phyloP scores from a whole-genome alignment of 2,113 vertebrate genomes.

The Pyrgilauda ruficollis region DNA sequence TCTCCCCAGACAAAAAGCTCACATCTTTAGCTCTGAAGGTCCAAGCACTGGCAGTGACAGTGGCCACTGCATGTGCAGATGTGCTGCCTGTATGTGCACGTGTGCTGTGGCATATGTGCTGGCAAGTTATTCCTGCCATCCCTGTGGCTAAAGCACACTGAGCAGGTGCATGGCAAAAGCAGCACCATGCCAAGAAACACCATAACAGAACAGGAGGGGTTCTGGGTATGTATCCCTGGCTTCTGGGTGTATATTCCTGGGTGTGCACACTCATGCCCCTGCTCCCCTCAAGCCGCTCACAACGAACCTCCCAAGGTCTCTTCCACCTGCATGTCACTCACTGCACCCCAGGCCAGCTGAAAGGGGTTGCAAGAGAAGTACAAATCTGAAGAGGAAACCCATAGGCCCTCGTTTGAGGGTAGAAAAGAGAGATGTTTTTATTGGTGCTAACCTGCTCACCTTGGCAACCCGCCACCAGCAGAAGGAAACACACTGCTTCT shows the following conservation, averaged over 20 bases:
- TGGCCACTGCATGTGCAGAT: background rate
- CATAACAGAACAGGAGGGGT: background rate
- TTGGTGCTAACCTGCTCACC: background rate
- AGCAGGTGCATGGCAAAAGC: background rate
- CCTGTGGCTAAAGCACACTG: background rate
- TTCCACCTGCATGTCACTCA: background rate
- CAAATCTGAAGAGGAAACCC: conserved; percentile 2
- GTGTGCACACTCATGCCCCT: rapidly evolving
- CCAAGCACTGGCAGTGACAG: background rate
- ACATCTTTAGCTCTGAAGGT: background rate
- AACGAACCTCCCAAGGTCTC: background rate
- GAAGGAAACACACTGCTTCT: background rate
- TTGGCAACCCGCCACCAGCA: conserved; percentile 24
- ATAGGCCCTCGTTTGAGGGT: background rate
- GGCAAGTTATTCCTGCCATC: background rate
- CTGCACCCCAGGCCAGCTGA: background rate
- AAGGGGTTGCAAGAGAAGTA: background rate
- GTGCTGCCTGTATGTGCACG: background rate
- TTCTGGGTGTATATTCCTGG: background rate
- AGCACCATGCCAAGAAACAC: background rate
- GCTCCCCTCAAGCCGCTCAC: background rate
- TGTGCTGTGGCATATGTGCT: background rate
- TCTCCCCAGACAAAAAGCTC: background rate
- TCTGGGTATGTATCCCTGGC: background rate
- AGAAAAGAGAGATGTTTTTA: conserved; percentile 7